Evolutionary conservation across 1,140 invertebrate genomes (phyloP).

Genomic region (Calliphora vicina): DNA sequence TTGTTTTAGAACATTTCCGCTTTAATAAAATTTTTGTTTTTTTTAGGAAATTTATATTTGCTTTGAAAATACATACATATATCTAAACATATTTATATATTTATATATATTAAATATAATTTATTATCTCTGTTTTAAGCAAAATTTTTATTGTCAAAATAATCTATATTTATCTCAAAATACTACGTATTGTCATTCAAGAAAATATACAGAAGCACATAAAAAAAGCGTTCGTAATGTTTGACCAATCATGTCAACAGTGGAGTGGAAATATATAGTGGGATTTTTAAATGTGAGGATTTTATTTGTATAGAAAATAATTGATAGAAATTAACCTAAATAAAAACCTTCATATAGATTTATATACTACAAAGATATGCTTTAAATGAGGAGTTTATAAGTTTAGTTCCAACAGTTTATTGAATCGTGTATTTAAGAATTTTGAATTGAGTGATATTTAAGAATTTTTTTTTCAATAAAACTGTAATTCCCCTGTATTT

Average conservation of each 20-base stretch:
- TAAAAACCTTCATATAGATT: too few relatives aligned
- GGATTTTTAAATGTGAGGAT: too few relatives aligned
- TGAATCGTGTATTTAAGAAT: too few relatives aligned
- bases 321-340: too few relatives aligned
- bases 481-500: too few relatives aligned
- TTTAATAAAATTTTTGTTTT: background rate
- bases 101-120: background rate
- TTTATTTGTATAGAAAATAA: too few relatives aligned
- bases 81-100: background rate
- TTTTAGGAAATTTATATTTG: background rate
- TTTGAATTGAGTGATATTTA: too few relatives aligned
- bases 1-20: background rate
- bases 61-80: background rate
- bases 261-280: background rate
- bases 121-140: background rate
- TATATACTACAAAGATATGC: too few relatives aligned
- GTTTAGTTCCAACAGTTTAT: too few relatives aligned
- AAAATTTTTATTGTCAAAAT: background rate
- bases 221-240: background rate
- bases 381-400: too few relatives aligned
- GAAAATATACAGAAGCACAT: background rate
- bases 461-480: too few relatives aligned
- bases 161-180: conserved; percentile 1
- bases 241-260: background rate
- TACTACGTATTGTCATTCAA: conserved; percentile 21